Conservation (phyloP, 2,888 invertebrate genomes). For the Xanthostigma xanthostigma region DNA sequence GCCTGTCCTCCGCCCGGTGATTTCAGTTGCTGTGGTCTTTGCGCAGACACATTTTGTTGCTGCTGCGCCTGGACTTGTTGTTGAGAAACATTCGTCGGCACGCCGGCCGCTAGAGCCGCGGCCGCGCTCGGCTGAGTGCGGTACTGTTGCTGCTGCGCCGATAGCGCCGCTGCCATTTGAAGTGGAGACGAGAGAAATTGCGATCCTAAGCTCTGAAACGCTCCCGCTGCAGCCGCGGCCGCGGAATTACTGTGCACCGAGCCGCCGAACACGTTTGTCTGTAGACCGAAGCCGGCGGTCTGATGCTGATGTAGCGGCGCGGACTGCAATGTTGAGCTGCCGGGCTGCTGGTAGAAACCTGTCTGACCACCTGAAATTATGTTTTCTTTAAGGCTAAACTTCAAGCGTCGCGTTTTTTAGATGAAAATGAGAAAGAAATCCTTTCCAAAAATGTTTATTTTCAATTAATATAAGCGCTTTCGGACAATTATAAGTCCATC, state of each 20-base stretch:
- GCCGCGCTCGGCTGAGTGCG: conserved; percentile 38
- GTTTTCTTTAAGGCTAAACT: neutral
- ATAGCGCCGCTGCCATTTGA: conserved; percentile 44
- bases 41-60: conserved; percentile 20
- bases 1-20: conserved; percentile 33
- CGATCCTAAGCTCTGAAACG: conserved; percentile 34
- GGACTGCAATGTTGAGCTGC: conserved; percentile 28
- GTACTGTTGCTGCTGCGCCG: conserved; percentile 45
- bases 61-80: conserved; percentile 23
- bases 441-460: too few relatives aligned
- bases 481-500: too few relatives aligned
- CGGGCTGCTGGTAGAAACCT: conserved; percentile 34
- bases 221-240: conserved; percentile 27
- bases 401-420: too few relatives aligned
- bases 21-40: conserved; percentile 36
- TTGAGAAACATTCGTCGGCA: conserved; percentile 10
- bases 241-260: conserved; percentile 29
- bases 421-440: too few relatives aligned
- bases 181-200: conserved; percentile 46
- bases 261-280: conserved; percentile 32
- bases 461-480: too few relatives aligned
- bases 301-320: conserved; percentile 28
- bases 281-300: conserved; percentile 30
- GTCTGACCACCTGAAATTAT: conserved; percentile 28
- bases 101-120: conserved; percentile 17